A percentile compares a stretch with the other conserved stretches of the same genome.
Conservation (phyloP, 2,797 vertebrate species). For the Leptoclinus maculatus region DNA sequence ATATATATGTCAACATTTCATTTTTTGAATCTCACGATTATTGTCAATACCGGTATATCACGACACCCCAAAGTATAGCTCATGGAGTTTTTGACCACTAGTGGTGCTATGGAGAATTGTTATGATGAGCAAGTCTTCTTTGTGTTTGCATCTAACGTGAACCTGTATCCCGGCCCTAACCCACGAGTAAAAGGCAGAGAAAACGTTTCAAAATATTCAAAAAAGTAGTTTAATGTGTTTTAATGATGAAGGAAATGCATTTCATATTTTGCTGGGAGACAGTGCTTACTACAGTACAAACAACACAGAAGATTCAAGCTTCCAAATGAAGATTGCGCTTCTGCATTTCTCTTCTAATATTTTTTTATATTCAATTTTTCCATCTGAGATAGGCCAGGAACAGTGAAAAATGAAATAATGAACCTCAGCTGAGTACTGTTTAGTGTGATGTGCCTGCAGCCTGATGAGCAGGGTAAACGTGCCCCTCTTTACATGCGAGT, state of each 20-base stretch:
- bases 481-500: slow-evolving; percentile 32
- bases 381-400: background rate
- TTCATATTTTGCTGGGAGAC: background rate
- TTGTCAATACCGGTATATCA: no score
- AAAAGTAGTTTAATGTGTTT: background rate
- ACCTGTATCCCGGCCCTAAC: background rate
- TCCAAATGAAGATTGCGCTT: background rate
- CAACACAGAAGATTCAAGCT: background rate
- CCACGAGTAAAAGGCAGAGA: background rate
- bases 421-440: background rate
- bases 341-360: background rate
- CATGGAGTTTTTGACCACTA: background rate
- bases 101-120: background rate
- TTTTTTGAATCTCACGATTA: no score
- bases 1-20: no score
- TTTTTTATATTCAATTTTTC: background rate
- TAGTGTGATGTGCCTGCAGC: slow-evolving; percentile 15
- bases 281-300: background rate
- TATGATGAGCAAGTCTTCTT: background rate
- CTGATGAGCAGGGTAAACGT: slow-evolving; percentile 9
- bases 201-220: background rate
- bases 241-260: background rate
- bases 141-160: background rate
- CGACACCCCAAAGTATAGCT: no score
- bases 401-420: background rate